Percentiles rank a stretch among this genome's conserved stretches.
Conservation (phyloP, 2,113 vertebrate species). For the Sprattus sprattus region DNA sequence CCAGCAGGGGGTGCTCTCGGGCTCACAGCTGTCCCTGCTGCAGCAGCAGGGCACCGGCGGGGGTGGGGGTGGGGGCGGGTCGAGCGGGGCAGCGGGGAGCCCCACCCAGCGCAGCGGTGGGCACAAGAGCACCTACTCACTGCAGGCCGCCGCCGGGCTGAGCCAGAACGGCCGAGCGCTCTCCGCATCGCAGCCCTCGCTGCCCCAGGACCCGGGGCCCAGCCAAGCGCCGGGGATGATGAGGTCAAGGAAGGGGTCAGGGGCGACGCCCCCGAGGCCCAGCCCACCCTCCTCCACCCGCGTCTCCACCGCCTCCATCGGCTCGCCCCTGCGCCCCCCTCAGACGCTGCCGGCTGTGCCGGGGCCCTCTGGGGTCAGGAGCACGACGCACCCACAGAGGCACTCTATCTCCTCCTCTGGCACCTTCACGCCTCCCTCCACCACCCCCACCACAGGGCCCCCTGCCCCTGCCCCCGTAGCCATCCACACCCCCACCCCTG, state of each 20-base stretch:
- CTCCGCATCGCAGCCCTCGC: conserved; percentile 89
- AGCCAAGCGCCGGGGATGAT: conserved; percentile 36
- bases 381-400: too few relatives aligned
- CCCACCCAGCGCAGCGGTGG: conserved; percentile 70
- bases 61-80: neutral
- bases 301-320: conserved; percentile 79
- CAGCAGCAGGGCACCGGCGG: conserved; percentile 77
- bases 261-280: conserved; percentile 57
- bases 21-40: conserved; percentile 84
- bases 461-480: too few relatives aligned
- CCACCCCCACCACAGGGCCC: too few relatives aligned
- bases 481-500: too few relatives aligned
- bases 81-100: conserved; percentile 11
- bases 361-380: conserved; percentile 62
- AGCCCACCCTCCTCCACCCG: conserved; percentile 75
- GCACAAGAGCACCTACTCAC: conserved; percentile 82
- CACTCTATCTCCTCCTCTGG: too few relatives aligned
- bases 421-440: neutral
- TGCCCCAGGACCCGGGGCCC: conserved; percentile 80
- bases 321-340: conserved; percentile 37
- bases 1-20: conserved; percentile 61
- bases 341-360: conserved; percentile 62
- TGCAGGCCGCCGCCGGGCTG: conserved; percentile 79
- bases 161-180: conserved; percentile 84
- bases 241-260: conserved; percentile 58